Conservation (phyloP, 2,888 invertebrate genomes). For the Pecten maximus region DNA sequence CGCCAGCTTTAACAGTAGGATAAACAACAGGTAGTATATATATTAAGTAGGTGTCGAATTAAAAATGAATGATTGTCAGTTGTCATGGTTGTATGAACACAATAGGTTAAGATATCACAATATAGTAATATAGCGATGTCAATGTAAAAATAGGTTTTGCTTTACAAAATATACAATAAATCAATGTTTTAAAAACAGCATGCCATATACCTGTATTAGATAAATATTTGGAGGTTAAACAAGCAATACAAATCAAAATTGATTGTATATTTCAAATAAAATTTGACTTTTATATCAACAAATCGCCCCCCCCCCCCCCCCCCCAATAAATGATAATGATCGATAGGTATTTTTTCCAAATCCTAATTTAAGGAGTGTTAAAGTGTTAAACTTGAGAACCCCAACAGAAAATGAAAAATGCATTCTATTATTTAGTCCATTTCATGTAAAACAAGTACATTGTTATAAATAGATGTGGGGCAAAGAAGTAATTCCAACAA, state of each 20-base stretch:
- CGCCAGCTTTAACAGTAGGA: background rate
- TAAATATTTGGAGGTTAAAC: background rate
- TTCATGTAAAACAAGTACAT: too few species aligned
- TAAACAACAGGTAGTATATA: background rate
- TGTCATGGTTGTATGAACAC: background rate
- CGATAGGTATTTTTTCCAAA: too few species aligned
- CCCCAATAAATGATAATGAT: too few species aligned
- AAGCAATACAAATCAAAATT: background rate
- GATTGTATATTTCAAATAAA: background rate
- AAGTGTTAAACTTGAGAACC: too few species aligned
- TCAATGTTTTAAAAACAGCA: background rate
- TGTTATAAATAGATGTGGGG: too few species aligned
- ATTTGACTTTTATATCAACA: too few species aligned
- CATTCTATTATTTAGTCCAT: too few species aligned
- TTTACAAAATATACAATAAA: background rate
- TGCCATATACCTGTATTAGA: background rate
- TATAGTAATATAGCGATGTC: background rate
- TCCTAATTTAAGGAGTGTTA: background rate
- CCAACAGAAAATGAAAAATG: too few species aligned
- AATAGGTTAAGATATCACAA: background rate
- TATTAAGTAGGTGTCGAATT: background rate
- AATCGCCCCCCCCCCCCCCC: too few species aligned
- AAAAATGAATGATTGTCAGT: background rate
- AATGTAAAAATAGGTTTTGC: background rate
- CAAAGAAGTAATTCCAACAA: too few species aligned